phyloP scores from a whole-genome alignment of 1,140 invertebrate species.

The Diplogasteroides magnus region DNA sequence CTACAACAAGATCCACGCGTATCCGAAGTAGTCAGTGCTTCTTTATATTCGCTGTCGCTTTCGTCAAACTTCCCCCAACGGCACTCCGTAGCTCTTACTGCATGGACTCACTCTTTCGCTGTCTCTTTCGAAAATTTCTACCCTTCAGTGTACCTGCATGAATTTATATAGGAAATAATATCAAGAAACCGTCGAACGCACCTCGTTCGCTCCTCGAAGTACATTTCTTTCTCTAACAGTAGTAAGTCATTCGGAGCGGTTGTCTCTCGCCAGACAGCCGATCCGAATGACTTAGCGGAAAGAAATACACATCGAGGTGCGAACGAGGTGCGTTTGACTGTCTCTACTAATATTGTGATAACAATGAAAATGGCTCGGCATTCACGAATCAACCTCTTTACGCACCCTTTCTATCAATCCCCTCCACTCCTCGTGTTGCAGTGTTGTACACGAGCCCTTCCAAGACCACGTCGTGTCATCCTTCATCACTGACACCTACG shows the following conservation, averaged over 20 bases:
- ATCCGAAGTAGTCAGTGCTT: slow-evolving; percentile 34
- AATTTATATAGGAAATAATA: neutral
- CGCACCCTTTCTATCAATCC: neutral
- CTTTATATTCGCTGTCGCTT: neutral
- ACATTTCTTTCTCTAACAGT: too few species aligned
- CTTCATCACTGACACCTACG: slow-evolving; percentile 37
- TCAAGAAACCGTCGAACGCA: too few species aligned
- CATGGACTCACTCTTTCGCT: neutral
- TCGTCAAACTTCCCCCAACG: too few species aligned
- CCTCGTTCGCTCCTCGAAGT: too few species aligned
- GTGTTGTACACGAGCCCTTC: slow-evolving; percentile 28
- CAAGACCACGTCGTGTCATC: slow-evolving; percentile 31
- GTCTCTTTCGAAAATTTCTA: neutral
- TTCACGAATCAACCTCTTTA: neutral
- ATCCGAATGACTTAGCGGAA: too few species aligned
- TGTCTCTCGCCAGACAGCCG: too few species aligned
- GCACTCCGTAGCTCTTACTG: neutral
- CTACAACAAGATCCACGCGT: slow-evolving; percentile 33
- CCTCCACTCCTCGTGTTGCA: slow-evolving; percentile 8
- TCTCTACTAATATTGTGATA: neutral
- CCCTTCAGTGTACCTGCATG: too few species aligned
- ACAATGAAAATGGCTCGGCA: neutral
- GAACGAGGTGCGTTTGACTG: neutral
- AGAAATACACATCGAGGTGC: too few species aligned
- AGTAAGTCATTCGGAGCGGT: too few species aligned